phyloP scores from a whole-genome alignment of 2,113 vertebrate genomes.

The Bos taurus region ARS-UCD2.0 NC_037329.1:109210501-109211000 shows the following conservation, averaged over 20 bases:
- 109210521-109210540: not conserved
- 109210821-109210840: not conserved
- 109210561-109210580: constrained; percentile 28
- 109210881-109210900: constrained; percentile 54
- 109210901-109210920: constrained; percentile 53
- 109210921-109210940: constrained; percentile 50
- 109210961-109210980: constrained; percentile 5
- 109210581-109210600: not conserved
- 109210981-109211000: constrained; percentile 40
- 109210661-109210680: not conserved
- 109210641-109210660: not conserved
- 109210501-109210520: not conserved
- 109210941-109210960: constrained; percentile 42
- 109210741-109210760: not conserved
- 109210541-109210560: not conserved
- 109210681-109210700: not conserved
- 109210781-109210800: constrained; percentile 44
- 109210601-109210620: not conserved
- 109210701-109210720: not conserved
- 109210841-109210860: constrained; percentile 53
- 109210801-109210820: constrained; percentile 26
- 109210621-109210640: not conserved
- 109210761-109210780: constrained; percentile 26
- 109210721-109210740: not conserved
- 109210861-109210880: constrained; percentile 23